Conservation (phyloP, 2,888 invertebrate genomes). For the Geotrupes spiniger region DNA sequence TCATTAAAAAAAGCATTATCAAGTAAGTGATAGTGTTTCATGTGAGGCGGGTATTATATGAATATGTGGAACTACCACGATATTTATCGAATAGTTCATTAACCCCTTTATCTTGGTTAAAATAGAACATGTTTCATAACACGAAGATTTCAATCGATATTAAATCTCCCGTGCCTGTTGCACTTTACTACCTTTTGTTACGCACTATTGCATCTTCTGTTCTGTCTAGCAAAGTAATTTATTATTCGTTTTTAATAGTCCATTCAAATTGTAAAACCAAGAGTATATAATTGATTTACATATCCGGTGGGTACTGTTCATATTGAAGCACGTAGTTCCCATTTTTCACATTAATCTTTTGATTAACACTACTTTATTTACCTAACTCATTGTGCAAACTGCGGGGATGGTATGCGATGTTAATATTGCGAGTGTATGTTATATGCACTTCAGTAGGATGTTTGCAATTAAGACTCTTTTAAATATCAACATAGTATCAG, state of each 20-base stretch:
- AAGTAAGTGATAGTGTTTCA: too few relatives aligned
- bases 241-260: constrained; percentile 2
- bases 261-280: not conserved
- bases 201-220: constrained; percentile 4
- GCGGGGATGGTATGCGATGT: too few relatives aligned
- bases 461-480: too few relatives aligned
- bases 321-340: not conserved
- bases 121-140: not conserved
- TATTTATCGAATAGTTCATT: not conserved
- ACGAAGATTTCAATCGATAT: constrained; percentile 6
- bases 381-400: too few relatives aligned
- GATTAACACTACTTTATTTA: not conserved
- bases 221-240: not conserved
- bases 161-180: not conserved
- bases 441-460: too few relatives aligned
- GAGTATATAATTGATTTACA: not conserved
- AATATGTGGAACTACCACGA: too few relatives aligned
- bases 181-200: constrained; percentile 3
- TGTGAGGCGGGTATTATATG: too few relatives aligned
- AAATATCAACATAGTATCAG: too few relatives aligned
- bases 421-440: too few relatives aligned
- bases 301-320: not conserved
- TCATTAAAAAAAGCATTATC: too few relatives aligned
- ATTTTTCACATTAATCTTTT: not conserved
- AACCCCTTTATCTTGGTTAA: constrained; percentile 6